Evolutionary conservation across 2,113 vertebrate genomes (phyloP).

Genomic region (Lontra canadensis): DNA sequence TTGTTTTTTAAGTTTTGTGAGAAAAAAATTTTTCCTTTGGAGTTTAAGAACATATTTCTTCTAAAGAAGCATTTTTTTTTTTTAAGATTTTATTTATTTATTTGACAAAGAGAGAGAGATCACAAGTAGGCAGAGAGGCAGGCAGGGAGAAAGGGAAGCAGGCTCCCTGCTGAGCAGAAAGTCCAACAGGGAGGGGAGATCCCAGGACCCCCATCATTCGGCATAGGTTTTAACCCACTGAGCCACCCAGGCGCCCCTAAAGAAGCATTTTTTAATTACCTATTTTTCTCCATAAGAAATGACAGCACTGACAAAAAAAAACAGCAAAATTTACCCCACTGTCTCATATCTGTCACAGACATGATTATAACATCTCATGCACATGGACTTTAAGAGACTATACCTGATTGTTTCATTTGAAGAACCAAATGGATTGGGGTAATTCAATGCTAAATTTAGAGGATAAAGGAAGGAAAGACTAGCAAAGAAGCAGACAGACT

Average conservation of each 20-base stretch:
- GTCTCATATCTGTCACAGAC: not conserved
- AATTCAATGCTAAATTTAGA: not conserved
- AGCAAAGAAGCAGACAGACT: constrained; percentile 5
- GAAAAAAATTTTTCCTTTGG: not conserved
- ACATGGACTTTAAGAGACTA: not conserved
- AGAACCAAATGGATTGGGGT: not conserved
- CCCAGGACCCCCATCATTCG: too few relatives aligned
- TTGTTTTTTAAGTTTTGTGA: not conserved
- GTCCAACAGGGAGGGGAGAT: too few relatives aligned
- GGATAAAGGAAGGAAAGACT: not conserved
- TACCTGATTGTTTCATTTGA: not conserved
- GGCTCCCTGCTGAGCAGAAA: too few relatives aligned
- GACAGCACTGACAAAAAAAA: not conserved
- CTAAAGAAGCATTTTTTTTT: not conserved
- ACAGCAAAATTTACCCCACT: not conserved
- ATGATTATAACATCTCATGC: not conserved
- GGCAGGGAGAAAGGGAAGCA: too few relatives aligned
- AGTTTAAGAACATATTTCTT: not conserved
- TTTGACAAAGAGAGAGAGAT: too few relatives aligned
- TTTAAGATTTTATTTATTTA: too few relatives aligned
- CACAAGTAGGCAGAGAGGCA: too few relatives aligned
- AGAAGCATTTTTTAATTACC: not conserved
- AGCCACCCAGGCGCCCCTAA: too few relatives aligned
- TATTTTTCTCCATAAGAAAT: not conserved
- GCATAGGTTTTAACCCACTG: too few relatives aligned